Percentiles rank a stretch among this genome's conserved stretches.
Conservation (phyloP, 2,888 invertebrate species). For the Argyra leucocephala region DNA sequence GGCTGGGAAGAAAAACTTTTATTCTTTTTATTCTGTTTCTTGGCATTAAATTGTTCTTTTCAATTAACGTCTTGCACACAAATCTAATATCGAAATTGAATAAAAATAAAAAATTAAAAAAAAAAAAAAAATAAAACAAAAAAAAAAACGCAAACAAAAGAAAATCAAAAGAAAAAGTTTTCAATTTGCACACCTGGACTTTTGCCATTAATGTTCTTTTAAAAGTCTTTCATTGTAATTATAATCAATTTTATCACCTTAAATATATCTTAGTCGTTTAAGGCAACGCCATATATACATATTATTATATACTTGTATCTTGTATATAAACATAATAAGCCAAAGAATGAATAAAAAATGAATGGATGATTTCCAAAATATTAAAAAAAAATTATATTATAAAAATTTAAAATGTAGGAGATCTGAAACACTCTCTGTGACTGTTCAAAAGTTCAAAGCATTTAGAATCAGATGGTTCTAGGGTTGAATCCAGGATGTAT, state of each 20-base stretch:
- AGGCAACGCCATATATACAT: not conserved
- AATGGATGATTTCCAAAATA: too few species aligned
- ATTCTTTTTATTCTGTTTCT: not conserved
- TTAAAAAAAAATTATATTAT: too few species aligned
- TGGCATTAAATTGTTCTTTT: conserved; percentile 6
- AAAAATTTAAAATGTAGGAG: too few species aligned
- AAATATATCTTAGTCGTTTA: not conserved
- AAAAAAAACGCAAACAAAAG: not conserved
- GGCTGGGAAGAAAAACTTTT: not conserved
- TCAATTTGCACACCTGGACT: conserved; percentile 6
- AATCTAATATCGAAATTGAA: not conserved
- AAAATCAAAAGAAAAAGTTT: not conserved
- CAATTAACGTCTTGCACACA: conserved; percentile 3
- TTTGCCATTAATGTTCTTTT: conserved; percentile 6
- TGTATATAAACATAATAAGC: too few species aligned
- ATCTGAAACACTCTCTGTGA: too few species aligned
- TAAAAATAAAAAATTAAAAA: not conserved
- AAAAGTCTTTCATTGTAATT: conserved; percentile 4
- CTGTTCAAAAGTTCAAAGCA: too few species aligned
- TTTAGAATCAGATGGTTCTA: too few species aligned
- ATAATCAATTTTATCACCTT: conserved; percentile 1
- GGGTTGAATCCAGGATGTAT: too few species aligned
- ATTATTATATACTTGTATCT: too few species aligned
- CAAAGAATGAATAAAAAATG: too few species aligned
- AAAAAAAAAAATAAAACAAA: not conserved